Conservation (phyloP, 2,113 vertebrate species). For the Steatornis caripensis region DNA sequence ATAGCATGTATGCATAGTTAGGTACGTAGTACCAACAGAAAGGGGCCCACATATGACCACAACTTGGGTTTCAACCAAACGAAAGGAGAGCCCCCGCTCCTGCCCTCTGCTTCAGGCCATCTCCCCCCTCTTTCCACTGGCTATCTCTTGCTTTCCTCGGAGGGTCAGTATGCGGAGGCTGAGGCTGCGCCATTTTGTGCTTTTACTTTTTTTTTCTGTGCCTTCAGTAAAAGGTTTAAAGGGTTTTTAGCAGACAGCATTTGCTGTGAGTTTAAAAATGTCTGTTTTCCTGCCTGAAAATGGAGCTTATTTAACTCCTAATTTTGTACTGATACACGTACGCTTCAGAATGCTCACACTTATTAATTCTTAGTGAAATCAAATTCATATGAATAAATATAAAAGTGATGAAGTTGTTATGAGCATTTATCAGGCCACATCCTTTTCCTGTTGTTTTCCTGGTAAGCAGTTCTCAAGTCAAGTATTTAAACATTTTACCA, state of each 20-base stretch:
- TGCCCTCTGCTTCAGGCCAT: neutral
- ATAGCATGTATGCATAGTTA: neutral
- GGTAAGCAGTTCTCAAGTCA: neutral
- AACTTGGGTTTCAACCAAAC: neutral
- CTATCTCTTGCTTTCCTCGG: neutral
- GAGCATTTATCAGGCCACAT: constrained; percentile 53
- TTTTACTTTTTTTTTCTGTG: neutral
- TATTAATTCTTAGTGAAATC: constrained; percentile 21
- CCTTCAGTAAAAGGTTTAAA: neutral
- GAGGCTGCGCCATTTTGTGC: neutral
- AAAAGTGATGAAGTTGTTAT: neutral
- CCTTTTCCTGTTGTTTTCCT: constrained; percentile 64
- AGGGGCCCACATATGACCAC: neutral
- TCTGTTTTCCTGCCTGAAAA: neutral
- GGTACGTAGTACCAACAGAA: neutral
- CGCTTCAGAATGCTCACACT: neutral
- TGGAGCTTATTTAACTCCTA: neutral
- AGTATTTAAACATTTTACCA: constrained; percentile 9
- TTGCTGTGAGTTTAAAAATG: neutral
- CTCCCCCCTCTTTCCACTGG: neutral
- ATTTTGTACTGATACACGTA: fast-evolving
- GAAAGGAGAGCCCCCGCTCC: neutral
- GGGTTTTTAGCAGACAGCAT: neutral
- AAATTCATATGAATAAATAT: neutral
- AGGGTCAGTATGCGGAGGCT: fast-evolving